phyloP scores from a whole-genome alignment of 2,797 vertebrate genomes.

The Protonibea diacanthus region DNA sequence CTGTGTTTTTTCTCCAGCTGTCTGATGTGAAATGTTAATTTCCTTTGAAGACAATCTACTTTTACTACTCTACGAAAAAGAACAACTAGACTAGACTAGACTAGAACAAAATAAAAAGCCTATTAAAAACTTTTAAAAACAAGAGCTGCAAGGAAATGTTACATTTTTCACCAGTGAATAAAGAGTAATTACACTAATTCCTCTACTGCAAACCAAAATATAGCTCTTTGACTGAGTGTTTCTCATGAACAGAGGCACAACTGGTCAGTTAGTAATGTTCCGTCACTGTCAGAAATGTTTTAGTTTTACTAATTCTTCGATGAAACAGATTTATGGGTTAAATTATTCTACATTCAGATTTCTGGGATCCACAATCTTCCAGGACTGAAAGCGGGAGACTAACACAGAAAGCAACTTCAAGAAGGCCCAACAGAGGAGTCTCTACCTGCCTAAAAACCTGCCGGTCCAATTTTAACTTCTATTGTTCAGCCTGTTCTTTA shows the following conservation, averaged over 20 bases:
- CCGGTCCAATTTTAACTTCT: no score
- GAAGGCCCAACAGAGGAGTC: no score
- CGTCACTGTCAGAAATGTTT: neutral
- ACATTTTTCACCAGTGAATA: neutral
- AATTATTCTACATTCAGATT: neutral
- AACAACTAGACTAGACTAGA: no score
- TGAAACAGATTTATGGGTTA: neutral
- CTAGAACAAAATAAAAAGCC: no score
- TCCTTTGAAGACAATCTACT: neutral
- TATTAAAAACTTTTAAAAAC: neutral
- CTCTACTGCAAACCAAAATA: neutral
- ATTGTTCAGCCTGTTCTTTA: no score
- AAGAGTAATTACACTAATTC: no score
- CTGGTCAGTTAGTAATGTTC: neutral
- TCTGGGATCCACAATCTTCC: no score
- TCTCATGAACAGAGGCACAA: no score
- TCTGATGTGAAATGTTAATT: neutral
- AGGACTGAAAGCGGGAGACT: no score
- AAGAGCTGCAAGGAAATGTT: neutral
- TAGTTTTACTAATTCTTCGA: neutral
- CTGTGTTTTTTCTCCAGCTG: neutral
- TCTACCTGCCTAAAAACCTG: no score
- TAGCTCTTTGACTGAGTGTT: no score
- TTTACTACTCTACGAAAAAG: neutral
- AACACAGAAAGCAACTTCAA: no score